Base-by-base conservation (phyloP, 2,888 invertebrate genomes). In the Achlya flavicornis region DNA sequence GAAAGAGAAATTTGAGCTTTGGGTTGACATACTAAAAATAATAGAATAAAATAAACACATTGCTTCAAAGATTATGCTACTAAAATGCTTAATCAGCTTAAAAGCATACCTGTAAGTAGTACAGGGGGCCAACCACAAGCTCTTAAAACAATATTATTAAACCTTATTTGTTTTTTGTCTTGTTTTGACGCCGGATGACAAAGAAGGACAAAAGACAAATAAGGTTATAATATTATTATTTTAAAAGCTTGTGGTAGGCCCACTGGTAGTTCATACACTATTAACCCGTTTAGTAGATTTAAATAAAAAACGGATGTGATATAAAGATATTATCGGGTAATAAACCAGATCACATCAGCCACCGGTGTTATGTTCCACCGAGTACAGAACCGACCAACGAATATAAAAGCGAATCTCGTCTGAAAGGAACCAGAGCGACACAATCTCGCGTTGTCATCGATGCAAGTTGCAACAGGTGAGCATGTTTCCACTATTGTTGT, bases 381-480 rank as follows among this genome's bases (percentile, higher is more conserved):
- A 41, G 41, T 41, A 53, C 16, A 5, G 16, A 4, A 46, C 46
- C 46, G 16, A 7, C 48, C 14, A 48, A 7, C 53, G n/a, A 53
- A 53, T 53, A 53, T 53, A 53, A 53, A 19, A 53, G 53, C 16
- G 53, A 53, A 19, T 53, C 19, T 53, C 53, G 53, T 53, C 19
- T 53, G 53, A 53, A 53, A 53, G 53, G 53, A 10, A 14, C 19
- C 53, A 53, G 53, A 53, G 53, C 53, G 53, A 7, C 53, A 19
- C 53, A 10, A 53, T 53, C 53, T 53, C 19, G 10, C 53, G 53
- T 3, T 19, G 53, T 53, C 53, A 19, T 53, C 53, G 53, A n/a
- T 53, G 53, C 53, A 53, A 53, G 53, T 53, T 53, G 53, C 53
- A 53, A 53, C 53, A 53, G 53, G 53, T 53, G 53, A 53, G 10